Conservation (phyloP, 1,140 invertebrate genomes). For the Tetramorium alpestre region DNA sequence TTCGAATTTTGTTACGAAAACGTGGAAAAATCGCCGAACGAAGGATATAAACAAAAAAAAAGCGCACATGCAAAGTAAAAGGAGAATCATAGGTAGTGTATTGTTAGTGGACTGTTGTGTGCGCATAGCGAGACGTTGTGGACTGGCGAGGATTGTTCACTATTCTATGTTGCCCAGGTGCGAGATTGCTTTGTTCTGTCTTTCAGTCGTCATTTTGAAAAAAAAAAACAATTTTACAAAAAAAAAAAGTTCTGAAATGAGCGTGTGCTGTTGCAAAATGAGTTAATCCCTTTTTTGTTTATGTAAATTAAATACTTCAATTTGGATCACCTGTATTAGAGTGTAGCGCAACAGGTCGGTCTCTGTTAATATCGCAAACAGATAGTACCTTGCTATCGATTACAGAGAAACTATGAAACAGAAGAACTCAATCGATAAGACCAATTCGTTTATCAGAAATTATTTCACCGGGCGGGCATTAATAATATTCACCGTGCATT, state of each 20-base stretch:
- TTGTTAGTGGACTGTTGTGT: conserved; percentile 78
- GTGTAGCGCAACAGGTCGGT: conserved; percentile 49
- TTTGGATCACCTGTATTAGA: conserved; percentile 55
- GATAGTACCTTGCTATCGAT: conserved; percentile 61
- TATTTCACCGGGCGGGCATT: conserved; percentile 18
- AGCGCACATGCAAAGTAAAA: conserved; percentile 81
- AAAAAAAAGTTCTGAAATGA: conserved; percentile 14
- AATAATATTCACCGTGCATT: not conserved
- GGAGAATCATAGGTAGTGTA: conserved; percentile 72
- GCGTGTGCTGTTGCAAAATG: conserved; percentile 62
- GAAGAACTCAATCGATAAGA: conserved; percentile 55
- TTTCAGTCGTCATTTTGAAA: not conserved
- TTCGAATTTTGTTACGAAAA: conserved; percentile 28
- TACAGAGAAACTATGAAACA: conserved; percentile 54
- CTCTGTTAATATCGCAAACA: conserved; percentile 38
- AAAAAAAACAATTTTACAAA: conserved; percentile 19
- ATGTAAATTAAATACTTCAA: conserved; percentile 30
- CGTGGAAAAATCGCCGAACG: conserved; percentile 36
- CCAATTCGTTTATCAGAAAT: conserved; percentile 50
- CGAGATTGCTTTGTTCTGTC: conserved; percentile 41
- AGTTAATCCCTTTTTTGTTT: conserved; percentile 36
- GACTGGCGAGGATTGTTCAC: conserved; percentile 67
- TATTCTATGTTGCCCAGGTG: conserved; percentile 76
- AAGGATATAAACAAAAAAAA: conserved; percentile 30
- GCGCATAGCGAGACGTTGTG: conserved; percentile 77